Conservation (phyloP, 1,140 invertebrate genomes). For the Pseudachorutes palmiensis region DNA sequence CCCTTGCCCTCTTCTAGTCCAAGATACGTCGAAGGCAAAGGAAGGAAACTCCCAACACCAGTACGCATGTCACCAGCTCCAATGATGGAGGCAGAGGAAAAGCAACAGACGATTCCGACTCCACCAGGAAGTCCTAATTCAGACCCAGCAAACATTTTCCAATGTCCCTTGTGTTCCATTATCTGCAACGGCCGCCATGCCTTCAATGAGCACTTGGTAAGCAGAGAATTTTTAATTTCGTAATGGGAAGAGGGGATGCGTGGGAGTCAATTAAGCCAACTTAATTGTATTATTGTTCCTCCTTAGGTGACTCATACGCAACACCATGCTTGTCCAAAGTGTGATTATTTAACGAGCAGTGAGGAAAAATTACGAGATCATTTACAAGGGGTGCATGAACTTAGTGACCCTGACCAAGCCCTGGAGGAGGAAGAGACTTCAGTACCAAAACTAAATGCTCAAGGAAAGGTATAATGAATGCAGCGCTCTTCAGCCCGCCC, state of each 20-base stretch:
- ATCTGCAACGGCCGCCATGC: slow-evolving; percentile 32
- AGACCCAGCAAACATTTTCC: slow-evolving; percentile 28
- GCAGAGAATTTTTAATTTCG: slow-evolving; percentile 1
- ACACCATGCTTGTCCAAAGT: slow-evolving; percentile 45
- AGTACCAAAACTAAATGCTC: slow-evolving; percentile 64
- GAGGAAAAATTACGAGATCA: slow-evolving; percentile 53
- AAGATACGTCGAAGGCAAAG: background rate
- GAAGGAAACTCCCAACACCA: background rate
- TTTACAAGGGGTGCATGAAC: slow-evolving; percentile 46
- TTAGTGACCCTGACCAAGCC: slow-evolving; percentile 26
- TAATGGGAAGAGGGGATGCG: background rate
- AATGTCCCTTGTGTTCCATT: slow-evolving; percentile 32
- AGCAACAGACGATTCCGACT: slow-evolving; percentile 5
- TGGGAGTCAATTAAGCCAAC: slow-evolving; percentile 7
- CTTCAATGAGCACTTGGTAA: slow-evolving; percentile 38
- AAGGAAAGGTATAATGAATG: slow-evolving; percentile 50
- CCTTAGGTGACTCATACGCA: slow-evolving; percentile 36
- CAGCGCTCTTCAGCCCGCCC: too few species aligned
- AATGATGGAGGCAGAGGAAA: background rate
- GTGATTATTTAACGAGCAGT: slow-evolving; percentile 52
- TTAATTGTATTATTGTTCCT: slow-evolving; percentile 13
- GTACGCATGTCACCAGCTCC: background rate
- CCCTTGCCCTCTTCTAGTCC: background rate
- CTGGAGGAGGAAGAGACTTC: slow-evolving; percentile 58
- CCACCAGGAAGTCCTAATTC: slow-evolving; percentile 29